Evolutionary conservation across 2,113 vertebrate species (phyloP).

Genomic region (Tiliqua scincoides): DNA sequence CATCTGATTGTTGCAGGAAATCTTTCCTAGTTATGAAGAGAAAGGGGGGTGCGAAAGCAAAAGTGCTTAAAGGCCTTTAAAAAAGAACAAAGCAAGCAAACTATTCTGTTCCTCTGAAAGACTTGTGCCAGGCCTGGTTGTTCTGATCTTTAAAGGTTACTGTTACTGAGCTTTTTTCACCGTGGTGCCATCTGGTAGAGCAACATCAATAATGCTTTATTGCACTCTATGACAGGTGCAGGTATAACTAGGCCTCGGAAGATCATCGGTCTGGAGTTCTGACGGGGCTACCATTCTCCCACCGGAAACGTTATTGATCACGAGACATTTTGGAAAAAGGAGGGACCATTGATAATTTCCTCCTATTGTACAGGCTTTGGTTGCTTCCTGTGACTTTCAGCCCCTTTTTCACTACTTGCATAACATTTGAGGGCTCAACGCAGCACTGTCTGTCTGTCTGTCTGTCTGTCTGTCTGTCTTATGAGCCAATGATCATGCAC

Average conservation of each 20-base stretch:
- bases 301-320: not conserved
- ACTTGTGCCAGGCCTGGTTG: not conserved
- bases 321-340: not conserved
- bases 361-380: not conserved
- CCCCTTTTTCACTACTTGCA: too few relatives aligned
- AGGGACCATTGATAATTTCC: not conserved
- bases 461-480: too few relatives aligned
- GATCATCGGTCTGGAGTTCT: not conserved
- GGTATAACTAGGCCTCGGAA: not conserved
- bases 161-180: not conserved
- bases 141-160: conserved; percentile 24
- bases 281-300: not conserved
- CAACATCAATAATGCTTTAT: conserved; percentile 24
- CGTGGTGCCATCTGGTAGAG: not conserved
- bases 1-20: not conserved
- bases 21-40: not conserved
- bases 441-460: too few relatives aligned
- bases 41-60: conserved; percentile 9
- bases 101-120: conserved; percentile 5
- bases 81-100: not conserved
- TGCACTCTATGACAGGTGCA: not conserved
- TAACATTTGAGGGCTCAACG: too few relatives aligned
- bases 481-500: too few relatives aligned
- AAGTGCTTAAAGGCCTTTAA: not conserved
- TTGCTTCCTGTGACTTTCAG: too few relatives aligned